phyloP scores from a whole-genome alignment of 1,140 invertebrate species.

The Lamellibrachia luymesi region DNA sequence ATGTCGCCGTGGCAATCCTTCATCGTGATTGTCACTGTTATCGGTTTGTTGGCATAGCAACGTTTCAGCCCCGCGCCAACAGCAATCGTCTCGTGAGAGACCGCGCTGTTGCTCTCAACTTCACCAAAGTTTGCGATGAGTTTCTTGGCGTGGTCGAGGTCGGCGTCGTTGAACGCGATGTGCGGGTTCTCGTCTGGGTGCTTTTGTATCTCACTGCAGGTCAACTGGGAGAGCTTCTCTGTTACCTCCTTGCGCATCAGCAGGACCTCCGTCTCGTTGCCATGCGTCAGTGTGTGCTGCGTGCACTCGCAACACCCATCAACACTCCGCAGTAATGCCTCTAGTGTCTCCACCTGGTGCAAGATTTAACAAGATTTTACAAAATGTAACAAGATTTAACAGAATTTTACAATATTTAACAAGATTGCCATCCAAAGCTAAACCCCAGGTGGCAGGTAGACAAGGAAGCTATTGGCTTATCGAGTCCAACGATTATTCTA shows the following conservation, averaged over 20 bases:
- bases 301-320: slow-evolving; percentile 58
- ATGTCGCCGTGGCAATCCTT: slow-evolving; percentile 56
- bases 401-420: too few relatives aligned
- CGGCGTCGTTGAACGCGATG: slow-evolving; percentile 50
- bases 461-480: too few relatives aligned
- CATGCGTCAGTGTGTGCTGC: slow-evolving; percentile 58
- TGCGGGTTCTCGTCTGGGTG: slow-evolving; percentile 59
- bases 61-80: slow-evolving; percentile 58
- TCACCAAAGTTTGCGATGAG: slow-evolving; percentile 51
- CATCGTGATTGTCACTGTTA: slow-evolving; percentile 54
- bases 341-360: slow-evolving; percentile 54
- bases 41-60: slow-evolving; percentile 48
- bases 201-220: slow-evolving; percentile 51
- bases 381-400: too few relatives aligned
- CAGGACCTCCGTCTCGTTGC: slow-evolving; percentile 61
- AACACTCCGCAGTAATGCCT: slow-evolving; percentile 57
- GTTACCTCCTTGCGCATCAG: slow-evolving; percentile 63
- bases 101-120: slow-evolving; percentile 56
- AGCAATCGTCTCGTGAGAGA: slow-evolving; percentile 57
- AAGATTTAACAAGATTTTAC: too few relatives aligned
- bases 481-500: too few relatives aligned
- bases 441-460: too few relatives aligned
- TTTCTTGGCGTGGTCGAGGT: slow-evolving; percentile 49
- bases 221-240: slow-evolving; percentile 59
- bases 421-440: too few relatives aligned